phyloP scores from a whole-genome alignment of 2,888 invertebrate genomes.

The Blera fallax region DNA sequence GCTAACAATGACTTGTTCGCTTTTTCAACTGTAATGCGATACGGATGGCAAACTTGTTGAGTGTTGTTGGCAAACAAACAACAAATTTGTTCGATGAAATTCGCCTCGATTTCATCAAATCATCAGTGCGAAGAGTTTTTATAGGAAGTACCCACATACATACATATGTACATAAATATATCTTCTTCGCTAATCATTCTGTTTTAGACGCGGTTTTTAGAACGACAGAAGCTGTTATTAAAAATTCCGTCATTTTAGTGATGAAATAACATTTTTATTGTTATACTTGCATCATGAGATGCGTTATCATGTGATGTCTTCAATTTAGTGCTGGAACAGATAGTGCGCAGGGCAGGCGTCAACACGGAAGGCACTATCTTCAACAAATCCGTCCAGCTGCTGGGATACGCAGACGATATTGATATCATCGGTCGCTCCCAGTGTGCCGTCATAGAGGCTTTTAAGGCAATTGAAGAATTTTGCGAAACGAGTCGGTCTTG shows the following conservation, averaged over 20 bases:
- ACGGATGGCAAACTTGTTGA: constrained; percentile 37
- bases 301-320: no score
- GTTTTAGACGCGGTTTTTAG: neutral
- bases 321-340: no score
- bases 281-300: neutral
- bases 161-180: no score
- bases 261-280: neutral
- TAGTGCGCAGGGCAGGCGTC: no score
- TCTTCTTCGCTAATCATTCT: neutral
- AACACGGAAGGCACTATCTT: no score
- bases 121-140: neutral
- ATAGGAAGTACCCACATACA: no score
- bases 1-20: neutral
- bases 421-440: no score
- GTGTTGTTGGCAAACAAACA: neutral
- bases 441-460: no score
- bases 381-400: no score
- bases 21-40: neutral
- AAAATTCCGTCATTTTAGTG: neutral
- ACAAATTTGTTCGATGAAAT: constrained; percentile 2
- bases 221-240: neutral
- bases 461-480: no score
- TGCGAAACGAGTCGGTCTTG: no score
- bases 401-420: no score
- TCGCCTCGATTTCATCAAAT: constrained; percentile 18